Conservation (phyloP, 2,797 vertebrate species). For the Luscinia luscinia region DNA sequence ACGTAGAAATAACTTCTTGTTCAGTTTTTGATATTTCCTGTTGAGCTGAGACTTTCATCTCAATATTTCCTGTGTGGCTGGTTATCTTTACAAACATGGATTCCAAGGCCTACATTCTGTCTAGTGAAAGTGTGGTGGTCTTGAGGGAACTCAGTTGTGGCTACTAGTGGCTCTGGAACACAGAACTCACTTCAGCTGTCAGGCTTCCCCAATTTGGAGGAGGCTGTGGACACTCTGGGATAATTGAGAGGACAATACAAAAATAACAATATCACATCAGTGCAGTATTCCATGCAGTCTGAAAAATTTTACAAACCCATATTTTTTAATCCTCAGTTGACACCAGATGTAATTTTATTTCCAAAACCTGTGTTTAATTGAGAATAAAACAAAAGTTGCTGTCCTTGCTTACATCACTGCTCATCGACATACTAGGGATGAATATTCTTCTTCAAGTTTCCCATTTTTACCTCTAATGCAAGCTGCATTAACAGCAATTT, state of each 20-base stretch:
- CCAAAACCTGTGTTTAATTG: not conserved
- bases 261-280: not conserved
- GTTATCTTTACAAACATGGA: not conserved
- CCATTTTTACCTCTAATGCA: not conserved
- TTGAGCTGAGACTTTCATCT: not conserved
- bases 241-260: not conserved
- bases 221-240: accelerated
- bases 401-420: not conserved
- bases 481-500: not conserved
- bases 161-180: not conserved
- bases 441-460: not conserved
- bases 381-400: not conserved
- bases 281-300: not conserved
- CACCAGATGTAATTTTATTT: not conserved
- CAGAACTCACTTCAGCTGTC: not conserved
- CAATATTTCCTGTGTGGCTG: not conserved
- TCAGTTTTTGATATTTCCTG: not conserved
- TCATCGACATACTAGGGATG: not conserved
- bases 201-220: not conserved
- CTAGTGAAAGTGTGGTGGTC: not conserved
- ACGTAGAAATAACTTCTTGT: not conserved
- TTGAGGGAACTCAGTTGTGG: not conserved
- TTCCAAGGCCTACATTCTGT: not conserved
- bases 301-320: not conserved
- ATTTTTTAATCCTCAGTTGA: not conserved